Evolutionary conservation across 2,113 vertebrate genomes (phyloP), one percentile per base, ranked within the genome.

Genomic region (Leptobrachium leishanense): DNA sequence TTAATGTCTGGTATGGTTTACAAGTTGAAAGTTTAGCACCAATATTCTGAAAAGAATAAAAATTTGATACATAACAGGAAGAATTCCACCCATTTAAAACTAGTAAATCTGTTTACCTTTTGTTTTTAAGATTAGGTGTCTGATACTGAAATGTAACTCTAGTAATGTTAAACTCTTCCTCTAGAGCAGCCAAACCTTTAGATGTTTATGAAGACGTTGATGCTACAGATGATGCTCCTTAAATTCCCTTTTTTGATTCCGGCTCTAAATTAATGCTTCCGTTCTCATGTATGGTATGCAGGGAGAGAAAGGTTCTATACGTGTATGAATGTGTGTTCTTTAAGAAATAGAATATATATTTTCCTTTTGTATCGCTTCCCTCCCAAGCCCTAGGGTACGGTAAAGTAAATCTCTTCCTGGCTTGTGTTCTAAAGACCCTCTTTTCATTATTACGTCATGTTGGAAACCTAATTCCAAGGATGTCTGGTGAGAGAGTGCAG

Each of bases 381-480:
- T 66, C 70, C 71, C 77, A 80, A 80, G 62, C 77, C 77, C 77
- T 64, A 53, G 77, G 77, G 77, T 74, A 46, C 59, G 77, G 70
- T 67, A 55, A 80, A 80, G 63, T 80, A 73, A 80, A 73, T 80
- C 77, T 73, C 77, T 73, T 80, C 77, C 70, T 80, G 70, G 71
- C 77, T 79, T 63, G 64, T 53, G 39, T 79, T 79, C 69, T 55
- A 72, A 79, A 72, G 69, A 72, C 69, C 77, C 46, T 31, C 68
- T 79, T 80, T 77, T 67, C 70, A 57, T 74, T 68, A 70, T 72
- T 65, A 79, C 77, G 50, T 72, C 77, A 80, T 73, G 53, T 50
- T 55, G 57, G 77, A 74, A 68, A 74, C 31, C 1, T 40, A 68
- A 80, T 74, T 72, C 70, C 62, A 44, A 6, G 7, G 12, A 50